Conservation (phyloP, 2,888 invertebrate genomes). For the Hydraecia micacea region DNA sequence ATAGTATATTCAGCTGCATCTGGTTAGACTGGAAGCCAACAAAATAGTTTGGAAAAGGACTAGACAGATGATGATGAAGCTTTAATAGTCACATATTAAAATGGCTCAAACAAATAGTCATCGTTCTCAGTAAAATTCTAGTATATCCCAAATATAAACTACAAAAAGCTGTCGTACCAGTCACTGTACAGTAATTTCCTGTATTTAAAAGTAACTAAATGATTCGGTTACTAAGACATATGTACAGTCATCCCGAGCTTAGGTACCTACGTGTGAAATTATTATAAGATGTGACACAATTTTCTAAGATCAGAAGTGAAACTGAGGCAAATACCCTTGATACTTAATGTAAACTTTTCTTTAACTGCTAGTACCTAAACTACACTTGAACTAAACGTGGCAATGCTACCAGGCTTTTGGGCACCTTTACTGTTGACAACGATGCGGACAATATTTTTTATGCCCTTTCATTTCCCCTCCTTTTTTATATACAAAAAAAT, state of each 20-base stretch:
- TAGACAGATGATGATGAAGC: background rate
- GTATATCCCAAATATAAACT: conserved; percentile 46
- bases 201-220: conserved; percentile 62
- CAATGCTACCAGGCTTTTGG: background rate
- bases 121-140: conserved; percentile 26
- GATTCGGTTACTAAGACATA: conserved; percentile 47
- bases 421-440: background rate
- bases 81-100: conserved; percentile 10
- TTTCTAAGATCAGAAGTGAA: background rate
- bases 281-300: conserved; percentile 43
- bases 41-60: background rate
- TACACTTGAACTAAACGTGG: background rate
- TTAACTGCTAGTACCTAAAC: background rate
- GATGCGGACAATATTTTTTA: background rate
- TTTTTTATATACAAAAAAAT: background rate
- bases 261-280: conserved; percentile 46
- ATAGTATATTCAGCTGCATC: no score
- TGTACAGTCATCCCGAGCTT: conserved; percentile 55
- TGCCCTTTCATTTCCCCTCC: no score
- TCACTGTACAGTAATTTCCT: conserved; percentile 65
- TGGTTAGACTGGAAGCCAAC: background rate
- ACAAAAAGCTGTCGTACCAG: conserved; percentile 36
- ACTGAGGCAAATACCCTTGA: background rate
- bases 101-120: conserved; percentile 26
- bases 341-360: background rate